Evolutionary conservation across 2,113 vertebrate species (phyloP).

Genomic region (Poecile atricapillus): DNA sequence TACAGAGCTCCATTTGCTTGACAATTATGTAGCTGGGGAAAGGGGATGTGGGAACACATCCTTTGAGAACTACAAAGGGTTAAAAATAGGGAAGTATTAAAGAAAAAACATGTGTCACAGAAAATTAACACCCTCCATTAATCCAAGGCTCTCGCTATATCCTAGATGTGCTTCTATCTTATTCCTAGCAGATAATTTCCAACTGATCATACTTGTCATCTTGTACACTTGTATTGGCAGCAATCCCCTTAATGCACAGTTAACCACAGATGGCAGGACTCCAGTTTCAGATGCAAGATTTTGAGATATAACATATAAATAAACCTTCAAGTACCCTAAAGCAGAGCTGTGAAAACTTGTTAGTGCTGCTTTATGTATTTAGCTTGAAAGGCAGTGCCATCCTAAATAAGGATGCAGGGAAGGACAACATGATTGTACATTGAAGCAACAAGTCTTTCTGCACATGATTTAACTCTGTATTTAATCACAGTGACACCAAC

Average conservation of each 20-base stretch:
- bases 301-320: background rate
- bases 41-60: background rate
- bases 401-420: background rate
- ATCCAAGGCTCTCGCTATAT: background rate
- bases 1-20: background rate
- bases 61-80: background rate
- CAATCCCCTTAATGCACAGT: background rate
- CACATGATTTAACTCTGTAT: background rate
- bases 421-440: background rate
- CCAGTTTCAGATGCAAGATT: background rate
- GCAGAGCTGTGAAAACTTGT: conserved; percentile 14
- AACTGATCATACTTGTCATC: background rate
- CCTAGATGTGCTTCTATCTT: background rate
- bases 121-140: background rate
- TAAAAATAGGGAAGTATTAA: background rate
- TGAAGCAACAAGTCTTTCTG: background rate
- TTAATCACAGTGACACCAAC: background rate
- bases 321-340: background rate
- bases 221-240: background rate
- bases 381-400: conserved; percentile 10
- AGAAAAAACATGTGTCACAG: background rate
- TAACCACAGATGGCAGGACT: background rate
- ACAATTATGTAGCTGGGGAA: background rate
- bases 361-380: background rate
- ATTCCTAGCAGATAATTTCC: background rate